A percentile compares a stretch with the other conserved stretches of the same genome.
These are phyloP conservation scores for Canis aureus DNA, from an alignment of 2,113 vertebrate species.

Conservation along the genomic window DNA sequence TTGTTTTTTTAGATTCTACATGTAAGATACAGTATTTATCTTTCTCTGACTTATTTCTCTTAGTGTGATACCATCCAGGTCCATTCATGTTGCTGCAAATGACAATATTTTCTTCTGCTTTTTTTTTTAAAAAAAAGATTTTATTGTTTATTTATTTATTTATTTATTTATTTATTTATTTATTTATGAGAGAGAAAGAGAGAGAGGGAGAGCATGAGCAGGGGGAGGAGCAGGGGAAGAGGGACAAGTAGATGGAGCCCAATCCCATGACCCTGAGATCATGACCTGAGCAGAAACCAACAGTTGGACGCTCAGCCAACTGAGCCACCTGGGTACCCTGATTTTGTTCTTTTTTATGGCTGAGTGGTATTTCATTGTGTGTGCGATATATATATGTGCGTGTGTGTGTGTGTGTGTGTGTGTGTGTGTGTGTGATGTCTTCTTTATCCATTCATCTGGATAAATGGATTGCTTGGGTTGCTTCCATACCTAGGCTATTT, in stretches of 20 bases:
- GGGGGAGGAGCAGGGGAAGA: background rate
- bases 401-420: background rate
- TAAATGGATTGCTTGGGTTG: background rate
- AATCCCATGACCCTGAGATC: background rate
- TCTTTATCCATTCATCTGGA: background rate
- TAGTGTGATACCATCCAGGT: background rate
- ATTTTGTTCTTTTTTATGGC: background rate
- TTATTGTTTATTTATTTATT: background rate
- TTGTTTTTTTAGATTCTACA: background rate
- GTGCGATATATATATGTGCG: no score
- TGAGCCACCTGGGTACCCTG: background rate
- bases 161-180: no score
- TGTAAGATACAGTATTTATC: background rate
- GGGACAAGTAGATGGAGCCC: background rate
- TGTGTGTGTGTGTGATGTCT: background rate
- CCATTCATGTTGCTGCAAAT: background rate
- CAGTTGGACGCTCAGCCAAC: background rate
- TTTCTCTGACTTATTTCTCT: background rate
- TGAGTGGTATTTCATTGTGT: background rate
- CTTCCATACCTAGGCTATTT: background rate
- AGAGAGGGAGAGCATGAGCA: background rate
- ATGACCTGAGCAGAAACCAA: background rate
- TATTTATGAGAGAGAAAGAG: background rate
- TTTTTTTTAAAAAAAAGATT: background rate
- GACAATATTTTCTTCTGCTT: background rate